Evolutionary conservation across 2,113 vertebrate species (phyloP), one percentile per base, ranked within the genome.

Genomic region (Micronycteris hirsuta): DNA sequence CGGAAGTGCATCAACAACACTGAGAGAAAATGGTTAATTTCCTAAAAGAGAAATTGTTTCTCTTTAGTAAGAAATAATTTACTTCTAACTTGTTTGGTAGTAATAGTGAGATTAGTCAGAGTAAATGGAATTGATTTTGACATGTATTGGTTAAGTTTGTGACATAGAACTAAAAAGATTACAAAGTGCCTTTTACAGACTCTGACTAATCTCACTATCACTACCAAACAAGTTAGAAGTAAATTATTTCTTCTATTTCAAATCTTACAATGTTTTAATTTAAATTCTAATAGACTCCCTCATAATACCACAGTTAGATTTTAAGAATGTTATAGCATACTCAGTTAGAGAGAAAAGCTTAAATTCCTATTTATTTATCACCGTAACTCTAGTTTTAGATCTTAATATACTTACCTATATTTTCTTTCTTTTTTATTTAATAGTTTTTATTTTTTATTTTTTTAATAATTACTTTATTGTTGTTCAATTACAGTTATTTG

Each of bases 21-120:
- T 98, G 99, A 99, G 84, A 99, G 98, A 97, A 99, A 99, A 97
- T 99, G 99, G 82, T 98, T 98, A 20, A 99, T 99, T 98, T 99
- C 99, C 99, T 99, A 98, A 33, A 98, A 97, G 24, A 83, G 2
- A 86, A 92, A 95, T 61, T 65, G 70, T 52, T 52, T 52, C 49
- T 52, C 49, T 52, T 52, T 52, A 52, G 16, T 52, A 17, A 28
- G 41, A 74, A 45, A 74, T 31, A 70, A 68, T 61, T 65, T 95
- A 84, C 87, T 92, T 93, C 31, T 87, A 4, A 24, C 49, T 80
- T 83, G 2, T 80, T 85, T 82, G 31, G 8, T 71, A 74, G 24
- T 76, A 73, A 43, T 78, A 71, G 28, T 45, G 33, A 56, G 63
- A 38, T 84, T 22, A 83, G 17, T 92, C 17, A 91, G 5, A 52